Conservation (phyloP, 1,140 invertebrate species). For the Anadara kagoshimensis region DNA sequence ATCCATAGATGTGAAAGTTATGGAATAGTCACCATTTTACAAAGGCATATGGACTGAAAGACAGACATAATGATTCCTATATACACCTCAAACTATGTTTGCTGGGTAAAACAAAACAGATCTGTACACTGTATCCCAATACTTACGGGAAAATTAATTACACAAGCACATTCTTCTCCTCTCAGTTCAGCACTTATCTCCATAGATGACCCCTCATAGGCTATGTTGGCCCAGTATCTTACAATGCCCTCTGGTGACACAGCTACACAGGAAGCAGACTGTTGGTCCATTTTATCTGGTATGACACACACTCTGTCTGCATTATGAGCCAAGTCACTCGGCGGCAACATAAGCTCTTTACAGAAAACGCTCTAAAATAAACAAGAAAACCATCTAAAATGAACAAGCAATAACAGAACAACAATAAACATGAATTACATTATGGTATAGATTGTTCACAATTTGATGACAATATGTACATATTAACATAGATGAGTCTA, state of each 20-base stretch:
- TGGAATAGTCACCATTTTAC: too few species aligned
- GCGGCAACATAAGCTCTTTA: slow-evolving; percentile 89
- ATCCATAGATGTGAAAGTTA: too few species aligned
- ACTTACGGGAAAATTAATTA: slow-evolving; percentile 60
- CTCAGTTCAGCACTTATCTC: slow-evolving; percentile 90
- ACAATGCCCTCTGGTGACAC: slow-evolving; percentile 94
- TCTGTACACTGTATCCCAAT: neutral
- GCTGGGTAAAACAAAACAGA: too few species aligned
- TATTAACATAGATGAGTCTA: too few species aligned
- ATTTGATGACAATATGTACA: too few species aligned
- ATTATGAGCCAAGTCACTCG: slow-evolving; percentile 92
- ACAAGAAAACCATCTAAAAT: slow-evolving; percentile 4
- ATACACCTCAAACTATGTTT: too few species aligned
- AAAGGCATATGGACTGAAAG: too few species aligned
- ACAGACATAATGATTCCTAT: too few species aligned
- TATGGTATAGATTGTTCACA: too few species aligned
- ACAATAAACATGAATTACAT: neutral
- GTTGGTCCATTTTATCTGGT: slow-evolving; percentile 78
- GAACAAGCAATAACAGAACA: too few species aligned
- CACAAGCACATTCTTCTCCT: slow-evolving; percentile 81
- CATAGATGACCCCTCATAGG: slow-evolving; percentile 89
- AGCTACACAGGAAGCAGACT: slow-evolving; percentile 86
- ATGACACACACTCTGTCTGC: slow-evolving; percentile 91
- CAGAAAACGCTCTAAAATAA: slow-evolving; percentile 76
- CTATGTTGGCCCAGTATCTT: slow-evolving; percentile 92